Evolutionary conservation across 2,888 invertebrate genomes (phyloP), one percentile per base, ranked within the genome.

Genomic region (Dicranocentrus wangi): DNA sequence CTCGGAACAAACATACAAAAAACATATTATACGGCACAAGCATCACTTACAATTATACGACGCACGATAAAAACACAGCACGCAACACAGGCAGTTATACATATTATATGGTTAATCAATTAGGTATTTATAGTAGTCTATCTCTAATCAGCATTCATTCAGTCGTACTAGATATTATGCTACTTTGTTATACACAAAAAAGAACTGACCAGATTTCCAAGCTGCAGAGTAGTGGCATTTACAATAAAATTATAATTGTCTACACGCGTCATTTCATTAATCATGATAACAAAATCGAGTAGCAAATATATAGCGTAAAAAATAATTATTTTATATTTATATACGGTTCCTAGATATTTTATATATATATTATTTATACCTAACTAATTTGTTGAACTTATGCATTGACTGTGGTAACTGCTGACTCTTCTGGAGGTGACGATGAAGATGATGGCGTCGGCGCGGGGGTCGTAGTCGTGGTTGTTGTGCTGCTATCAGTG

Each of bases 191-290:
- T 19, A 61, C 5, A 53, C 47, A 47, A 47, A 47, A 47, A 60
- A 60, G 32, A 65, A 70, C 70, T 78, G 78, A 78, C 77, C 77
- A 77, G 77, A 77, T 69, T 76, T 77, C 68, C 68, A 77, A 77
- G 77, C 61, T 77, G 69, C 69, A 43, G 13, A 55, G 61, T 47
- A 61, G 42, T 43, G 19, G 25, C 19, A 19, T 39, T 32, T 32
- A 32, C 32, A 32, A 32, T 32, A 32, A 32, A 32, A 32, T 32
- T 32, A 32, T 32, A 32, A 7, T 10, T 32, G 32, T 32, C 32
- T 32, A 32, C 10, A 51, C 51, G 51, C 51, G 51, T 51, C 51
- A 51, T 51, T 51, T 15, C 51, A 51, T 51, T 17, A 51, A 51
- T 19, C 55, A 25, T 55, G 7, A 13, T 55, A 47, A n/a, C 13